Conservation (phyloP, 2,113 vertebrate species). For the Lepidiolamprologus cunningtoni region DNA sequence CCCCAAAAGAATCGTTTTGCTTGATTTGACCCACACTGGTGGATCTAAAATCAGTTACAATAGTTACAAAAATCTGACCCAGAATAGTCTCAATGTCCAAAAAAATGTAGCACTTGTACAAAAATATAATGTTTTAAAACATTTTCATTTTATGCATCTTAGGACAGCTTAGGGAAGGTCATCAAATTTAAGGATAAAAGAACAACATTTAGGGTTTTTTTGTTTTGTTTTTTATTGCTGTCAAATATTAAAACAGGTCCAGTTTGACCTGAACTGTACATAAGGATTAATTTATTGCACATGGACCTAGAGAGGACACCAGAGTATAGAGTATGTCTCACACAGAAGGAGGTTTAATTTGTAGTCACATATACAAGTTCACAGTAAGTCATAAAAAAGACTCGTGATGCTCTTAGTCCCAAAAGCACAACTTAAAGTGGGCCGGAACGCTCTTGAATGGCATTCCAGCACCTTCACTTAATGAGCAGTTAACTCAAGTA, state of each 20-base stretch:
- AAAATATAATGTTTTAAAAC: not conserved
- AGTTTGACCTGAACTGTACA: not conserved
- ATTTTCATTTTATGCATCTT: not conserved
- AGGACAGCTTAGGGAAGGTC: not conserved
- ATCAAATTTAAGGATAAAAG: not conserved
- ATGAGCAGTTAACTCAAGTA: not conserved
- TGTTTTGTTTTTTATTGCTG: not conserved
- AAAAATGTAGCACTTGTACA: not conserved
- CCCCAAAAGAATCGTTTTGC: not conserved
- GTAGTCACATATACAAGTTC: not conserved
- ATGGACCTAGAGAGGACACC: not conserved
- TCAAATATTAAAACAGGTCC: not conserved
- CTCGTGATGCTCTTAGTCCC: not conserved
- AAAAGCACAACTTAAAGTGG: not conserved
- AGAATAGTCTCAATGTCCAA: not conserved
- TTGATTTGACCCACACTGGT: not conserved
- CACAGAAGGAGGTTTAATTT: not conserved
- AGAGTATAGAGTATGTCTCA: not conserved
- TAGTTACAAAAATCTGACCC: not conserved
- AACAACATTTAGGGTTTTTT: fast-evolving
- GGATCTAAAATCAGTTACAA: not conserved
- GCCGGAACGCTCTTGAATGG: not conserved
- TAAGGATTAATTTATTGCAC: not conserved
- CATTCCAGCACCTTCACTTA: not conserved
- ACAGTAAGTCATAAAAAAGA: not conserved